A percentile compares a stretch with the other conserved stretches of the same genome.
phyloP scores from a whole-genome alignment of 2,888 invertebrate species.

The Ctena decussata region DNA sequence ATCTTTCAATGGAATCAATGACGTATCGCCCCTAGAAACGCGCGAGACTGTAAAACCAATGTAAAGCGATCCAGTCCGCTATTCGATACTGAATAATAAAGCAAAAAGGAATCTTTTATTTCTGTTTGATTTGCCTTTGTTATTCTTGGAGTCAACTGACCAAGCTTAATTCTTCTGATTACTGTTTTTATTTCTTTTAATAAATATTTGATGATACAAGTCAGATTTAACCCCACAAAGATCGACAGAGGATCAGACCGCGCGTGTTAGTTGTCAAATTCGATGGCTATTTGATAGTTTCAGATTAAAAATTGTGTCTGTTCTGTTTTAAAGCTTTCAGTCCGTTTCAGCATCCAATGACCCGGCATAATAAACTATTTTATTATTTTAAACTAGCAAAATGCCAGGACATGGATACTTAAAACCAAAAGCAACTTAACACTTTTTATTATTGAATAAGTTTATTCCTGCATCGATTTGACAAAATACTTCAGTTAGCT shows the following conservation, averaged over 20 bases:
- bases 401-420: no score
- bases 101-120: neutral
- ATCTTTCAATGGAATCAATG: conserved; percentile 32
- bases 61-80: neutral
- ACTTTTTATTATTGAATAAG: no score
- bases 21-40: conserved; percentile 6
- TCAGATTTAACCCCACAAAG: neutral
- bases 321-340: no score
- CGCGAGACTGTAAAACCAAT: conserved; percentile 5
- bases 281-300: neutral
- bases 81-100: conserved; percentile 4
- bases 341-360: no score
- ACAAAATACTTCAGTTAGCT: no score
- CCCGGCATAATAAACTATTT: no score
- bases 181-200: neutral
- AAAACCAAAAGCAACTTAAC: no score
- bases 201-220: neutral
- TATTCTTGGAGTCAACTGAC: neutral
- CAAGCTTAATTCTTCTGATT: neutral
- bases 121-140: conserved; percentile 9
- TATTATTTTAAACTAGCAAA: no score
- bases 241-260: neutral
- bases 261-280: neutral
- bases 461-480: no score
- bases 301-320: no score